Evolutionary conservation across 2,113 vertebrate genomes (phyloP).

Genomic region (Leucosticte australis): DNA sequence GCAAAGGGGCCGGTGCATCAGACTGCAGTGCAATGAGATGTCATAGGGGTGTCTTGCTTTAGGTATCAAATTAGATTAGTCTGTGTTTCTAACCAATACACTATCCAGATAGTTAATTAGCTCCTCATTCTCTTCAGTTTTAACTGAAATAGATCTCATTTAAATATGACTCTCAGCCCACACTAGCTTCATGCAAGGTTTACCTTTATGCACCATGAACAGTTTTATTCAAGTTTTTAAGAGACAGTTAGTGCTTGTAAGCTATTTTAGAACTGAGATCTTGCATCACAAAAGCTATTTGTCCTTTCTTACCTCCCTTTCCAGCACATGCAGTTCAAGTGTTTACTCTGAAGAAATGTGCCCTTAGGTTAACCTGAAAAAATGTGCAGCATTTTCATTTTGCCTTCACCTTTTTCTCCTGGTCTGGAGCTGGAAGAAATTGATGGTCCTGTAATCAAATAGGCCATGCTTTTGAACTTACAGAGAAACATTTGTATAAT

Average conservation of each 20-base stretch:
- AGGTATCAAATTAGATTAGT: background rate
- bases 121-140: background rate
- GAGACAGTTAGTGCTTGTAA: background rate
- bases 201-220: background rate
- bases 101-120: background rate
- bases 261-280: background rate
- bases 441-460: background rate
- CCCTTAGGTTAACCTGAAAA: background rate
- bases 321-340: background rate
- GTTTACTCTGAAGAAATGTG: background rate
- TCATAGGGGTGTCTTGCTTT: background rate
- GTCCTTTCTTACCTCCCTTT: background rate
- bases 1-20: background rate
- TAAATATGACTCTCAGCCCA: background rate
- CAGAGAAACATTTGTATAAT: background rate
- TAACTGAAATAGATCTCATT: background rate
- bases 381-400: background rate
- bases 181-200: background rate
- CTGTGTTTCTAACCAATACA: background rate
- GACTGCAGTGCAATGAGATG: background rate
- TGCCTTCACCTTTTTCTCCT: background rate
- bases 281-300: background rate
- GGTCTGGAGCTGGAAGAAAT: background rate
- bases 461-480: background rate
- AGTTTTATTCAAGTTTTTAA: background rate